These are phyloP conservation scores for Callaeas wilsoni DNA, from an alignment of 2,113 vertebrate species.

Conservation along the genomic window DNA sequence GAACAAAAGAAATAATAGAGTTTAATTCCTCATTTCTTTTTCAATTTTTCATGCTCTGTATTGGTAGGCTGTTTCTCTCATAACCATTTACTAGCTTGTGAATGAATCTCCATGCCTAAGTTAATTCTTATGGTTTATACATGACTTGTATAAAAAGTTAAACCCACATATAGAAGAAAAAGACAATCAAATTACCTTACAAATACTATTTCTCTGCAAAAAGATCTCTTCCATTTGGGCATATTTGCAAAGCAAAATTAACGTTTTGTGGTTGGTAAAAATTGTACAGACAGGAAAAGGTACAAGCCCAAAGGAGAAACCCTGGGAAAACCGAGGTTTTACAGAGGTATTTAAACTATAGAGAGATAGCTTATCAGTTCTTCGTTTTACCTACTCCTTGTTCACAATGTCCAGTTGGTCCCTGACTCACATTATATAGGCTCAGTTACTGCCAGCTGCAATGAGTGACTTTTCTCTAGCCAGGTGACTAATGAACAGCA, in stretches of 20 bases:
- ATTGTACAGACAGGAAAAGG: not conserved
- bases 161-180: not conserved
- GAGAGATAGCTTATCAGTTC: not conserved
- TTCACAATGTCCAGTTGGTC: not conserved
- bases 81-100: not conserved
- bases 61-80: not conserved
- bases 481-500: not conserved
- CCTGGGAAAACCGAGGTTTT: not conserved
- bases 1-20: slow-evolving; percentile 42
- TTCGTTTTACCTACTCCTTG: not conserved
- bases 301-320: not conserved
- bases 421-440: not conserved
- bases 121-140: not conserved
- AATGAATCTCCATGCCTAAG: not conserved
- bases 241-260: not conserved
- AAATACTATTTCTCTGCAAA: not conserved
- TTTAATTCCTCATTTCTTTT: slow-evolving; percentile 29
- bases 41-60: slow-evolving; percentile 21
- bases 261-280: not conserved
- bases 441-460: not conserved
- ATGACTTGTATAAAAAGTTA: not conserved
- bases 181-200: not conserved
- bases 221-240: not conserved
- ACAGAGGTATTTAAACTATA: not conserved
- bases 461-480: not conserved